phyloP scores from a whole-genome alignment of 2,113 vertebrate genomes.

The Aix galericulata region DNA sequence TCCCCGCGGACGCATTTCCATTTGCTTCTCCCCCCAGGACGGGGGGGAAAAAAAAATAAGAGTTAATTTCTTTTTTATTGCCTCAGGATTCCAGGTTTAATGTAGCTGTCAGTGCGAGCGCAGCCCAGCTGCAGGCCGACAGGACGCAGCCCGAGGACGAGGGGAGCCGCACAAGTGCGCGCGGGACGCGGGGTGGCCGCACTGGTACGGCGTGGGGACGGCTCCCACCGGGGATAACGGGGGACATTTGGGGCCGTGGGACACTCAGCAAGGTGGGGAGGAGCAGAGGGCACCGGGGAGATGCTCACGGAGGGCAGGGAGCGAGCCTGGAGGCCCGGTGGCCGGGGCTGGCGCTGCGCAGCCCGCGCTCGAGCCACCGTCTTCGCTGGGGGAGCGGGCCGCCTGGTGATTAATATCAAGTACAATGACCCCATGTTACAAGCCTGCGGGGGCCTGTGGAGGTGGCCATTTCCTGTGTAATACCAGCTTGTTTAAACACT shows the following conservation, averaged over 20 bases:
- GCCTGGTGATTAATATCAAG: conserved; percentile 82
- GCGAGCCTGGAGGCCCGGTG: accelerated
- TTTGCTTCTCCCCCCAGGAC: conserved; percentile 81
- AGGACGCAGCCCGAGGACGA: conserved; percentile 67
- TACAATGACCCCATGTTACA: conserved; percentile 81
- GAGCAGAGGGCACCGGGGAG: background rate
- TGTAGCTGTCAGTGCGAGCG: conserved; percentile 83
- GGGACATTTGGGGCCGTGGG: too few relatives aligned
- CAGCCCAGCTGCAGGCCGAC: conserved; percentile 78
- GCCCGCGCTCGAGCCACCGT: conserved; percentile 46
- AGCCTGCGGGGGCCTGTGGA: conserved; percentile 79
- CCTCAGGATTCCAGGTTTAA: conserved; percentile 82
- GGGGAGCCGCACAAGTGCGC: background rate
- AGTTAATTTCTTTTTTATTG: conserved; percentile 84
- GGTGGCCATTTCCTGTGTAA: conserved; percentile 85
- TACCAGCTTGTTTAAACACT: conserved; percentile 87
- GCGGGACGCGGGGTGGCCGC: accelerated
- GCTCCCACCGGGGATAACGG: background rate
- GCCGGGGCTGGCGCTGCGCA: background rate
- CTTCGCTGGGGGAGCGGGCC: conserved; percentile 66
- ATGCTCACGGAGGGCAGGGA: background rate
- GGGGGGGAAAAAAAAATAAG: conserved; percentile 77
- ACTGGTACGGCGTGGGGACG: accelerated
- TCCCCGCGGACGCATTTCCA: conserved; percentile 79
- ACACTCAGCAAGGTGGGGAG: accelerated